Evolutionary conservation across 2,888 invertebrate species (phyloP).

Genomic region (Cryptus viduatorius): DNA sequence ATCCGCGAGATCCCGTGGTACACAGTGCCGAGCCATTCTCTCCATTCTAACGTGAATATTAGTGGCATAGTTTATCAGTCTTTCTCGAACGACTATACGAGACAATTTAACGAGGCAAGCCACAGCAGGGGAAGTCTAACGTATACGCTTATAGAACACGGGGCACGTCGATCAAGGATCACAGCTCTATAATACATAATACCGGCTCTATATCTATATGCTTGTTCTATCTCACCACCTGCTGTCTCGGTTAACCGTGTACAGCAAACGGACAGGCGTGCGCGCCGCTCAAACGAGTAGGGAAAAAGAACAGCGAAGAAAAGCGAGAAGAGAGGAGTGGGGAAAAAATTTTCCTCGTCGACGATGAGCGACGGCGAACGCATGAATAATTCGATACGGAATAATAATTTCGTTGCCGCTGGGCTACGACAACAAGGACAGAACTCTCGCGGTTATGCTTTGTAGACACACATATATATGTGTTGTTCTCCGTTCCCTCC

Average conservation of each 20-base stretch:
- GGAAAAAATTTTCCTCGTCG: conserved; percentile 19
- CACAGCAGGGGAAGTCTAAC: background rate
- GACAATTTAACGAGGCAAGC: background rate
- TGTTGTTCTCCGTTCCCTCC: background rate
- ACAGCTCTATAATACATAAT: background rate
- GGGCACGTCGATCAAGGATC: conserved; percentile 1
- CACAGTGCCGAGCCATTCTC: background rate
- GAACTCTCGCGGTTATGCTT: background rate
- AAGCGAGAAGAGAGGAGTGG: background rate
- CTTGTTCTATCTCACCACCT: background rate
- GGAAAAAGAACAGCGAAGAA: background rate
- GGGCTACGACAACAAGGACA: conserved; percentile 39
- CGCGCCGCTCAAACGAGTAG: background rate
- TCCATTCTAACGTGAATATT: conserved; percentile 5
- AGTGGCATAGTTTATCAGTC: conserved; percentile 1
- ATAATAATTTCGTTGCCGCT: conserved; percentile 50
- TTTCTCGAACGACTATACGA: conserved; percentile 1
- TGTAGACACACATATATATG: background rate
- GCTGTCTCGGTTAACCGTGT: conserved; percentile 6
- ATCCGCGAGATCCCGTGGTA: background rate
- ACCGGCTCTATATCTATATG: background rate
- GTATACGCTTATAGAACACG: background rate
- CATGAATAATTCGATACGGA: conserved; percentile 55
- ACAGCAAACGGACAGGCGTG: background rate
- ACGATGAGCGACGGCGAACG: conserved; percentile 29